phyloP scores from a whole-genome alignment of 2,113 vertebrate genomes.

The Petroica traversi region DNA sequence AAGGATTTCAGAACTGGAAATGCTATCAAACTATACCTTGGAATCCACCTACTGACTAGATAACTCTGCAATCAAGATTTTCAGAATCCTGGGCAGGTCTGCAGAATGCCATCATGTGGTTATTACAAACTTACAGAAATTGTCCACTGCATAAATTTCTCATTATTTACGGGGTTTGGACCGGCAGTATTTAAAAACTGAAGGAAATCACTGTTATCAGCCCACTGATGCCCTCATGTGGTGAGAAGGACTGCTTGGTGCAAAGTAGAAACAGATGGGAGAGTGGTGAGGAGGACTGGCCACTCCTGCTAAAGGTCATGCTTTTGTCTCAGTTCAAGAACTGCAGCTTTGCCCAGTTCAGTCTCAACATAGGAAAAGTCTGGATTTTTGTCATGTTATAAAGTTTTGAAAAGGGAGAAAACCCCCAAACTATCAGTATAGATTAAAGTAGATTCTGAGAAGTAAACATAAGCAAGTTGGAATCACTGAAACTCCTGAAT shows the following conservation, averaged over 20 bases:
- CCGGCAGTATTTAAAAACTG: not conserved
- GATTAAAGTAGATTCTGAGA: not conserved
- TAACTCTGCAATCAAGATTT: not conserved
- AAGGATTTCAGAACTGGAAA: not conserved
- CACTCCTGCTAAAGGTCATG: not conserved
- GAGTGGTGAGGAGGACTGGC: not conserved
- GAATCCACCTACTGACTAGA: not conserved
- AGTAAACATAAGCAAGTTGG: not conserved
- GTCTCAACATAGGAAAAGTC: not conserved
- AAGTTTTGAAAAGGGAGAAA: not conserved
- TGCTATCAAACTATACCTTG: not conserved
- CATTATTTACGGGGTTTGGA: not conserved
- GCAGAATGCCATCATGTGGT: not conserved
- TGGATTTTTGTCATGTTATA: not conserved
- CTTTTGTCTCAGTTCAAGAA: not conserved
- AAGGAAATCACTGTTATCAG: not conserved
- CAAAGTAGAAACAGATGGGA: not conserved
- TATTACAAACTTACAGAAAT: not conserved
- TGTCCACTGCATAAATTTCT: not conserved
- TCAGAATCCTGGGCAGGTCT: not conserved
- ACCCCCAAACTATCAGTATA: not conserved
- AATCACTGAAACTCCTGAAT: not conserved
- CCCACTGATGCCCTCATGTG: slow-evolving; percentile 67
- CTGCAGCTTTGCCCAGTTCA: not conserved
- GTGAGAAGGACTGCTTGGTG: not conserved